Evolutionary conservation across 2,797 vertebrate genomes (phyloP).

Genomic region (Sebastes itinus): DNA sequence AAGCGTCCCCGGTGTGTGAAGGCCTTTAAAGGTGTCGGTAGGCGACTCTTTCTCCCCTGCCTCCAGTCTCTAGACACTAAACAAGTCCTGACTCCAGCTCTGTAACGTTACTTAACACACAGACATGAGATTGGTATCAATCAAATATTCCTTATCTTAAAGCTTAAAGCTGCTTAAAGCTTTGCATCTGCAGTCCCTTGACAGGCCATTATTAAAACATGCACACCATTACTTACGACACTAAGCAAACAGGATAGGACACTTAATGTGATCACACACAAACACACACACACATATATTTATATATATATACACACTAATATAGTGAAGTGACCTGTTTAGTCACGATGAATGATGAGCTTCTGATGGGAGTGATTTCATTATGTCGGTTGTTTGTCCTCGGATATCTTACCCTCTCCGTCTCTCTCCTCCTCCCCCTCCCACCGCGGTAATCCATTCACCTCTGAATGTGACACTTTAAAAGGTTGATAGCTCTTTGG

Average conservation of each 20-base stretch:
- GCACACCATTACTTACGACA: neutral
- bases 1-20: no score
- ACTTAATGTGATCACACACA: constrained; percentile 25
- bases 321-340: constrained; percentile 50
- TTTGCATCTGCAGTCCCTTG: neutral
- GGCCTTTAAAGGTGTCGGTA: neutral
- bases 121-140: neutral
- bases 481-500: constrained; percentile 73
- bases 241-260: constrained; percentile 2
- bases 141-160: neutral
- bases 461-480: constrained; percentile 74
- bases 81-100: neutral
- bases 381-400: constrained; percentile 63
- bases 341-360: constrained; percentile 63
- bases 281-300: neutral
- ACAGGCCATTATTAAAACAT: constrained; percentile 17
- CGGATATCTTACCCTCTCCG: constrained; percentile 51
- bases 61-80: neutral
- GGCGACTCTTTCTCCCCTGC: neutral
- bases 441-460: constrained; percentile 60
- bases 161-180: neutral
- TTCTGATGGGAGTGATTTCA: constrained; percentile 69
- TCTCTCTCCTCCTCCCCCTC: constrained; percentile 12
- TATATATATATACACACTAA: constrained; percentile 14
- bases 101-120: neutral